phyloP scores from a whole-genome alignment of 2,888 invertebrate species.

The Drosophila nigricruria region DNA sequence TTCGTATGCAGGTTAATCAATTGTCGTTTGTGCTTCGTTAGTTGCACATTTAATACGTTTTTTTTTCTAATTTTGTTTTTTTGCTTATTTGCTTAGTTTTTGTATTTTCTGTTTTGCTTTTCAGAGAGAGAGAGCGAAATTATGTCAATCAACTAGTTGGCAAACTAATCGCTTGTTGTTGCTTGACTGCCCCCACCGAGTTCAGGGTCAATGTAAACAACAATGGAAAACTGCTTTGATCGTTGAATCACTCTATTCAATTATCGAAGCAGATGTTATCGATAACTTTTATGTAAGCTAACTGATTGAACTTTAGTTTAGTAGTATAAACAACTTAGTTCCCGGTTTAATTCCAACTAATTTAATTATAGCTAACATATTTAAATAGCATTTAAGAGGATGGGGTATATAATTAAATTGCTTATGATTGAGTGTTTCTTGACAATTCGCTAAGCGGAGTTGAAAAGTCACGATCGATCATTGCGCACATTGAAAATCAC shows the following conservation, averaged over 20 bases:
- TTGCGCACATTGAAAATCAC: constrained; percentile 9
- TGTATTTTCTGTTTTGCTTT: constrained; percentile 18
- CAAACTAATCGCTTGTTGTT: constrained; percentile 56
- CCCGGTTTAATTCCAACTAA: constrained; percentile 3
- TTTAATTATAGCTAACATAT: background rate
- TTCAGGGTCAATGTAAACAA: constrained; percentile 61
- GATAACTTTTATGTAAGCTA: constrained; percentile 5
- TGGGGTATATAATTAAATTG: constrained; percentile 26
- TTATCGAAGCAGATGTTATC: constrained; percentile 1
- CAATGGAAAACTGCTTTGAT: constrained; percentile 11
- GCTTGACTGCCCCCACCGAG: constrained; percentile 47
- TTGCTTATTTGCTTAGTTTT: constrained; percentile 18
- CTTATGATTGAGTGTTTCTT: constrained; percentile 31
- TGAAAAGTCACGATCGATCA: constrained; percentile 48
- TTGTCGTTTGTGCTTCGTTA: constrained; percentile 72
- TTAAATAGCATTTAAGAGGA: background rate
- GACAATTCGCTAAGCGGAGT: constrained; percentile 17
- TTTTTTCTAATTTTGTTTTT: constrained; percentile 22
- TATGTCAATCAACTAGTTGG: constrained; percentile 63
- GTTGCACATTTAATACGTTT: constrained; percentile 58
- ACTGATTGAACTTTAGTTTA: constrained; percentile 2
- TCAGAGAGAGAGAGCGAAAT: constrained; percentile 38
- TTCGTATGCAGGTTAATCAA: constrained; percentile 57
- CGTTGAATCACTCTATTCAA: background rate
- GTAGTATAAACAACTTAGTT: background rate